phyloP scores from a whole-genome alignment of 2,113 vertebrate genomes.

The Nibea albiflora region DNA sequence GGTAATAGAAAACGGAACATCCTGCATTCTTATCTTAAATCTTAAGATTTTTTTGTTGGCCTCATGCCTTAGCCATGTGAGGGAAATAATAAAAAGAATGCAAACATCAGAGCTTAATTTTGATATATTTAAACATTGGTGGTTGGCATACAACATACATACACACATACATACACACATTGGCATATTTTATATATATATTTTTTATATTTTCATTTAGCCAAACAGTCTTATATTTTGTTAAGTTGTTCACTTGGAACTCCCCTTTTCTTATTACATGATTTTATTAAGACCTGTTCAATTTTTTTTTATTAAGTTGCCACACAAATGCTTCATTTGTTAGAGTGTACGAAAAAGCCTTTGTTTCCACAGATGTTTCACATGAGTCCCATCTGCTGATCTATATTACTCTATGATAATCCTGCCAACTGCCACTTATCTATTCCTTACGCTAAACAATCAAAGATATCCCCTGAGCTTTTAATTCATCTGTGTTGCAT shows the following conservation, averaged over 20 bases:
- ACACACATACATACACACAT: no score
- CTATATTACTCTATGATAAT: conserved; percentile 34
- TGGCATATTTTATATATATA: background rate
- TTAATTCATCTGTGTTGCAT: conserved; percentile 70
- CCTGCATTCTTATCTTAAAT: background rate
- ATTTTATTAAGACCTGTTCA: background rate
- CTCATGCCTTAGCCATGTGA: no score
- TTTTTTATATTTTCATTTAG: no score
- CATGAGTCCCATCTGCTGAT: conserved; percentile 47
- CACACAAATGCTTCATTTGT: conserved; percentile 20
- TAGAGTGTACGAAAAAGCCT: conserved; percentile 14
- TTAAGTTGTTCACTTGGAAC: background rate
- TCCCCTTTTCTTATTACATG: background rate
- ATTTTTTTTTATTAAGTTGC: background rate
- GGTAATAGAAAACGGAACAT: background rate
- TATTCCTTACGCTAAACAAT: conserved; percentile 53
- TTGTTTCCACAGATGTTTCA: conserved; percentile 54
- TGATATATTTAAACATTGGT: background rate
- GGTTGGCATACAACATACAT: no score
- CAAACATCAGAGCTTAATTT: background rate
- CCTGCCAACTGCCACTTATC: conserved; percentile 56
- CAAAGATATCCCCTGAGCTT: conserved; percentile 58
- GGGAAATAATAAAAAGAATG: no score
- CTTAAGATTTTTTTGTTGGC: no score
- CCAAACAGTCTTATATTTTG: background rate